phyloP scores from a whole-genome alignment of 2,797 vertebrate genomes.

The Periparus ater region DNA sequence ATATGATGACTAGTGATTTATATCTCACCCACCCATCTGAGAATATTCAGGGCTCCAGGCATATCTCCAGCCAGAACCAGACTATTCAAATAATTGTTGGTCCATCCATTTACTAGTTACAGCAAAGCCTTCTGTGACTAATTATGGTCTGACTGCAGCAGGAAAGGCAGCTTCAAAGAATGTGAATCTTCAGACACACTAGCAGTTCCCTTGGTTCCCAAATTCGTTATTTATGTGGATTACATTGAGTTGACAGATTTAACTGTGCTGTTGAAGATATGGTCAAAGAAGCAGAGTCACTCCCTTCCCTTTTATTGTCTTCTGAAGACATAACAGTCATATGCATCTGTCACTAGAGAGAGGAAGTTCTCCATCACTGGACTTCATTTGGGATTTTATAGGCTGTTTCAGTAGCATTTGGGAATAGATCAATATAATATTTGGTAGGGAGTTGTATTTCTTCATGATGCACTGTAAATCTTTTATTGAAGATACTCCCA shows the following conservation, averaged over 20 bases:
- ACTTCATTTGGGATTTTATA: conserved; percentile 28
- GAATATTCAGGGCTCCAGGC: conserved; percentile 22
- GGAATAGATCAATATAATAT: conserved; percentile 46
- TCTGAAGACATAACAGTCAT: conserved; percentile 42
- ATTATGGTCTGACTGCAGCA: conserved; percentile 52
- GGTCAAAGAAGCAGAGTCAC: conserved; percentile 43
- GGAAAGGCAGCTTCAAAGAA: conserved; percentile 59
- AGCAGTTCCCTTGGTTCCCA: conserved; percentile 40
- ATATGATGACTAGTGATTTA: conserved; percentile 39
- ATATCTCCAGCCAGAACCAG: not conserved
- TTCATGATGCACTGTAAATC: conserved; percentile 14
- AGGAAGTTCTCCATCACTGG: conserved; percentile 44
- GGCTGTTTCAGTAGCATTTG: conserved; percentile 45
- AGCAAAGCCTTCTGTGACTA: conserved; percentile 45
- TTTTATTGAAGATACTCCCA: conserved; percentile 54
- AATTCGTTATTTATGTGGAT: conserved; percentile 54
- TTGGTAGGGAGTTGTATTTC: conserved; percentile 24
- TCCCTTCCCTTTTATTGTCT: conserved; percentile 58
- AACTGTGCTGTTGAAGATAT: conserved; percentile 49
- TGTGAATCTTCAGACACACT: not conserved
- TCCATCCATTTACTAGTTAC: conserved; percentile 40
- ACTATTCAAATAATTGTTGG: conserved; percentile 37
- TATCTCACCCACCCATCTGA: conserved; percentile 33
- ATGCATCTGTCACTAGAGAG: conserved; percentile 21
- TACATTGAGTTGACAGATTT: conserved; percentile 62